Evolutionary conservation across 1,140 invertebrate genomes (phyloP).

Genomic region (Anadara kagoshimensis): DNA sequence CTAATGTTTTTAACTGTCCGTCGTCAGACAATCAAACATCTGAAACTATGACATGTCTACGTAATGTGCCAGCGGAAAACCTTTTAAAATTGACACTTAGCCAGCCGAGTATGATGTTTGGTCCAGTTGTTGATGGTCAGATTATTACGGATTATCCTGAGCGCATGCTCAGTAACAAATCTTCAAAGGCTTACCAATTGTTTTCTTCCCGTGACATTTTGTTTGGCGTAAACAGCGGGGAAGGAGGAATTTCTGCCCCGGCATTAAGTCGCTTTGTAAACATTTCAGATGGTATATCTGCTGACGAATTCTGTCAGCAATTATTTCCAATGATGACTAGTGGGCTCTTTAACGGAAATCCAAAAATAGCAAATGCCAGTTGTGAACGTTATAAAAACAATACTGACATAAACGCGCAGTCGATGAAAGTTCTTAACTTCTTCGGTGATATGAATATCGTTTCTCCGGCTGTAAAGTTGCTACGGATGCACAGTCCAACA

Average conservation of each 20-base stretch:
- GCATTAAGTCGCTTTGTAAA: conserved; percentile 22
- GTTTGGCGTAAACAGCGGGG: conserved; percentile 41
- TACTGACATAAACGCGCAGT: conserved; percentile 12
- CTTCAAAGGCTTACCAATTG: conserved; percentile 14
- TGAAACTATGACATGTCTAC: conserved; percentile 7
- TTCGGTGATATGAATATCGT: conserved; percentile 48
- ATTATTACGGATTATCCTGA: conserved; percentile 20
- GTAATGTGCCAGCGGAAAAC: background rate
- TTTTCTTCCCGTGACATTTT: conserved; percentile 34
- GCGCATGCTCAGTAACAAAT: conserved; percentile 12
- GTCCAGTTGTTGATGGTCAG: conserved; percentile 40
- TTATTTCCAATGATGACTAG: conserved; percentile 25
- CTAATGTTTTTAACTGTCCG: background rate
- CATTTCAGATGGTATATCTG: conserved; percentile 40
- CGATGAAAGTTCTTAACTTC: conserved; percentile 29
- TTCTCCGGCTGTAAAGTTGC: conserved; percentile 26
- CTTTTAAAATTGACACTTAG: background rate
- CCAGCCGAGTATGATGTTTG: conserved; percentile 17
- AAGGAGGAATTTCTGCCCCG: conserved; percentile 32
- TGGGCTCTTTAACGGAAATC: conserved; percentile 31
- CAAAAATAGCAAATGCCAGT: background rate
- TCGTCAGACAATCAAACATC: background rate
- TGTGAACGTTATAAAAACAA: background rate
- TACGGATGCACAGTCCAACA: conserved; percentile 14
- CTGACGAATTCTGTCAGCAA: conserved; percentile 28